Conservation (phyloP, 2,797 vertebrate genomes). For the Enteromius treurensis region DNA sequence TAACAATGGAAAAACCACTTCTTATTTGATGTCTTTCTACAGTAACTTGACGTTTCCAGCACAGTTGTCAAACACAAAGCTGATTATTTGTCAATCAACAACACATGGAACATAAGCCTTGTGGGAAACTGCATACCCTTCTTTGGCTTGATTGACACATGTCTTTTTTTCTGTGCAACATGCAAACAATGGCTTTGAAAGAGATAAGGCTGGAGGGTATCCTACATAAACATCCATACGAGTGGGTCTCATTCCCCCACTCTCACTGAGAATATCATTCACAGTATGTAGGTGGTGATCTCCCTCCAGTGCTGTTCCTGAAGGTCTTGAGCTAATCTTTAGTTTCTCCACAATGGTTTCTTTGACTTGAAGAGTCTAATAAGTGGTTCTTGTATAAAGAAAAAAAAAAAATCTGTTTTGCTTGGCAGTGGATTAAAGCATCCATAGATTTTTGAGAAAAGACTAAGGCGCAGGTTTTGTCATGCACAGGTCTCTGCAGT, state of each 20-base stretch:
- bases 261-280: conserved; percentile 29
- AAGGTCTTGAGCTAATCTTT: conserved; percentile 4
- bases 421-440: conserved; percentile 37
- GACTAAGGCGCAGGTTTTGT: neutral
- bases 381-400: neutral
- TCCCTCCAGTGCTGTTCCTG: neutral
- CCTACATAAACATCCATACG: conserved; percentile 27
- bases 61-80: conserved; percentile 8
- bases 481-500: neutral
- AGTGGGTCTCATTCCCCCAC: neutral
- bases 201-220: conserved; percentile 47
- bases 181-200: conserved; percentile 43
- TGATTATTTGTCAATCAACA: conserved; percentile 16
- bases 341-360: neutral
- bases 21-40: neutral
- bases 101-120: conserved; percentile 49
- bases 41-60: neutral
- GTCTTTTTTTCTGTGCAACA: conserved; percentile 12
- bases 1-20: neutral
- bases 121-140: conserved; percentile 57
- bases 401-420: neutral
- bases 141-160: conserved; percentile 48
- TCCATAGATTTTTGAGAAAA: conserved; percentile 7
- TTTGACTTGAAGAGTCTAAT: neutral
- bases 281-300: conserved; percentile 22